Evolutionary conservation across 2,113 vertebrate genomes (phyloP), one percentile per base, ranked within the genome.

Genomic region (Acanthisitta chloris): DNA sequence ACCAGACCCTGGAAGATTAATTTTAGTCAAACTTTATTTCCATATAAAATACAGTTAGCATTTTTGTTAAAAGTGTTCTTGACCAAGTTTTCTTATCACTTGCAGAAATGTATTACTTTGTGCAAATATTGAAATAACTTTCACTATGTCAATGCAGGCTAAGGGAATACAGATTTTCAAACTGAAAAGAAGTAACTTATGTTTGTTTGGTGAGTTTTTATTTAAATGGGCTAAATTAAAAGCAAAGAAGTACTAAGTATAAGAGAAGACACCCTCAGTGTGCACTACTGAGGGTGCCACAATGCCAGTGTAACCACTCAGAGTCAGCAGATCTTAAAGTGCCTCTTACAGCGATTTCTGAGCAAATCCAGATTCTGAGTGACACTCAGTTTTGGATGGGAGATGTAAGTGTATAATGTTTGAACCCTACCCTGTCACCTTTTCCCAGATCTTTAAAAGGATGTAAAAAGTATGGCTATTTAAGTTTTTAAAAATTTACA

Each of bases 11-110:
- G 40, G 51, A 90, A 96, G 54, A 88, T 34, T 89, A 81, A 74
- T 94, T 92, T 90, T 73, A 88, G 62, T 46, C 24, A 87, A 81
- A 81, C 8, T 86, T 96, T 72, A 80, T 76, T 94, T 95, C 57
- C 57, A 72, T 79, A 91, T 49, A 81, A 87, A 96, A 95, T 51
- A 65, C n/a, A 79, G 62, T 77, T 66, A 77, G 25, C 45, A 67
- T 54, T 83, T 81, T 31, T 78, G 52, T 43, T 86, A 67, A 88
- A 90, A 88, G 13, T 81, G 42, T 40, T 93, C 55, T 84, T 92
- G 51, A 81, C 46, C 33, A 93, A 78, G 64, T 83, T 92, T 90
- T 74, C 85, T 92, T 92, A 90, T 64, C 71, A 55, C 23, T 90
- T 52, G 24, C 43, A 74, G 51, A 93, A 83, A 86, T 65, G 23